Conservation (phyloP, 2,797 vertebrate genomes). For the Trichosurus vulpecula region DNA sequence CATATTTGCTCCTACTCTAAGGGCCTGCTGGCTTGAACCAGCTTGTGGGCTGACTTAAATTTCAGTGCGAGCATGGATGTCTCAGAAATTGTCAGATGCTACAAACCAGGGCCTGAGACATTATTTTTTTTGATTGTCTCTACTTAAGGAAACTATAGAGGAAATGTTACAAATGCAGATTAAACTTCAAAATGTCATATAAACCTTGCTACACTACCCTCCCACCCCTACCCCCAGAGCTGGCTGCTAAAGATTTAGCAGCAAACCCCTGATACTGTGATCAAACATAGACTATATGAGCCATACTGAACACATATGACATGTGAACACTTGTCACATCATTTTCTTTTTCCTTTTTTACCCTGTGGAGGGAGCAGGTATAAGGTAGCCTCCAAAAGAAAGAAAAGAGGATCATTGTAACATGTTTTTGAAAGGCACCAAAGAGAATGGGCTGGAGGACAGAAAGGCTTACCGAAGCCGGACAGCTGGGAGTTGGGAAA, state of each 20-base stretch:
- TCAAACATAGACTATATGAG: neutral
- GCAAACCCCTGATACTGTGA: neutral
- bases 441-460: neutral
- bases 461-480: neutral
- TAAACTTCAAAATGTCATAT: neutral
- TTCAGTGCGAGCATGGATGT: neutral
- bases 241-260: neutral
- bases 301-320: neutral
- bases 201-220: neutral
- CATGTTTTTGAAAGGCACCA: neutral
- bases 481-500: neutral
- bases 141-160: neutral
- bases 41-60: neutral
- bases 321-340: neutral
- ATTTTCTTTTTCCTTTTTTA: neutral
- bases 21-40: neutral
- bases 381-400: neutral
- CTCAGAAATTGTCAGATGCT: neutral
- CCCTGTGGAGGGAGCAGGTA: neutral
- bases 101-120: neutral
- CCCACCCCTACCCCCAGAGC: neutral
- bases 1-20: neutral
- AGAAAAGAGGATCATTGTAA: neutral
- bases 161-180: neutral
- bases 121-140: neutral